A percentile compares a stretch with the other conserved stretches of the same genome.
These are phyloP conservation scores for Pangasius larnaudii DNA, from an alignment of 2,797 vertebrate species.

Conservation along the genomic window DNA sequence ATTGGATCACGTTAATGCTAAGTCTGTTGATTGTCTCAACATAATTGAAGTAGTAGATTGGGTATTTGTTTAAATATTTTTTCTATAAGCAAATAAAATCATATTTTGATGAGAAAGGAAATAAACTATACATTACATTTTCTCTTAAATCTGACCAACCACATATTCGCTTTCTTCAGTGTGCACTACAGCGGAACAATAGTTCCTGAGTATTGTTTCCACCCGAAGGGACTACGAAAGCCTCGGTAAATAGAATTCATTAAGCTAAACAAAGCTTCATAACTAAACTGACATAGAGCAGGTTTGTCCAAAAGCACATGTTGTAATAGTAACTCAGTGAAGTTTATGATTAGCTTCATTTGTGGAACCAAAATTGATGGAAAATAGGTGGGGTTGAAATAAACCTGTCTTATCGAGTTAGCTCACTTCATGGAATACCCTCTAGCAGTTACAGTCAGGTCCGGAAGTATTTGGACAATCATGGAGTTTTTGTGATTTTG, in stretches of 20 bases:
- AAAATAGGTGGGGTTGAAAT: background rate
- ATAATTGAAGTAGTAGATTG: background rate
- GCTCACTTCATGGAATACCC: background rate
- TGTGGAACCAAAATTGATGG: background rate
- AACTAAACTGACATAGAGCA: too few relatives aligned
- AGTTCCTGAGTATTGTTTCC: too few relatives aligned
- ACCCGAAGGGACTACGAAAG: too few relatives aligned
- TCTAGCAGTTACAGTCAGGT: too few relatives aligned
- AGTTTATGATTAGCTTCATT: background rate
- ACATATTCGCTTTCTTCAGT: background rate
- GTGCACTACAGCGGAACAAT: background rate
- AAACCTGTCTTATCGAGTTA: background rate
- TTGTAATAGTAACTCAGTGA: background rate
- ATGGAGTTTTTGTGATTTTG: too few relatives aligned
- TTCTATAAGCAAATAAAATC: background rate
- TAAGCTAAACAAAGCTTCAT: too few relatives aligned
- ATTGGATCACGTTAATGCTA: background rate
- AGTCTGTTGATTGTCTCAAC: background rate
- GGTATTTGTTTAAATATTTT: background rate
- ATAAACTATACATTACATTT: background rate
- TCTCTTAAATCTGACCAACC: background rate
- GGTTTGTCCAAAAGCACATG: background rate
- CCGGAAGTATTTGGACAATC: too few relatives aligned
- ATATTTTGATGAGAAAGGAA: background rate
- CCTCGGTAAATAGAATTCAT: too few relatives aligned